Percentiles rank a stretch among this genome's conserved stretches.
phyloP scores from a whole-genome alignment of 2,113 vertebrate genomes.

The Aplodontia rufa region DNA sequence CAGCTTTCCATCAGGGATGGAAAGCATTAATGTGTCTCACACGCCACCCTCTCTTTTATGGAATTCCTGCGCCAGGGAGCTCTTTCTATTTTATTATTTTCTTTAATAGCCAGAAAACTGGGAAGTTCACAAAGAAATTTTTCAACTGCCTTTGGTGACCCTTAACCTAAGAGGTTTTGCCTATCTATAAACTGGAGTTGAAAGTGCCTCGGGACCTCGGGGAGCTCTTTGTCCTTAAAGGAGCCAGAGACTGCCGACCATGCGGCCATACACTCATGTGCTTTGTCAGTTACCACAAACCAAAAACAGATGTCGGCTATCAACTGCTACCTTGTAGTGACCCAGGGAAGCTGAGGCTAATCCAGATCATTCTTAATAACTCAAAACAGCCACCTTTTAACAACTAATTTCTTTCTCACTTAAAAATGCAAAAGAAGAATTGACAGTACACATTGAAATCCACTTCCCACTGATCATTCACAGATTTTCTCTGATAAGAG shows the following conservation, averaged over 20 bases:
- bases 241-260: slow-evolving; percentile 56
- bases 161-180: slow-evolving; percentile 71
- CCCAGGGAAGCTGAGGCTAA: slow-evolving; percentile 76
- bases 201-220: slow-evolving; percentile 64
- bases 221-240: slow-evolving; percentile 66
- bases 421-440: slow-evolving; percentile 43
- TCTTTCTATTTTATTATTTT: slow-evolving; percentile 62
- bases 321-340: slow-evolving; percentile 74
- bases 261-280: slow-evolving; percentile 55
- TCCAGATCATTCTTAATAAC: slow-evolving; percentile 79
- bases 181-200: slow-evolving; percentile 80
- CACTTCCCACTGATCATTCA: background rate
- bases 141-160: slow-evolving; percentile 78
- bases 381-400: slow-evolving; percentile 71
- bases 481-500: background rate
- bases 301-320: slow-evolving; percentile 83
- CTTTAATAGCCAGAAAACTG: slow-evolving; percentile 63
- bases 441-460: slow-evolving; percentile 8
- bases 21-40: slow-evolving; percentile 78
- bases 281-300: slow-evolving; percentile 79
- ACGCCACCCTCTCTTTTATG: slow-evolving; percentile 71
- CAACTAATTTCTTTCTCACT: slow-evolving; percentile 54
- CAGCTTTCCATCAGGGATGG: slow-evolving; percentile 78
- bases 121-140: slow-evolving; percentile 77
- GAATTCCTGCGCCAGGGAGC: slow-evolving; percentile 51